Conservation (phyloP, 2,888 invertebrate species). For the Caenorhabditis afra region DNA sequence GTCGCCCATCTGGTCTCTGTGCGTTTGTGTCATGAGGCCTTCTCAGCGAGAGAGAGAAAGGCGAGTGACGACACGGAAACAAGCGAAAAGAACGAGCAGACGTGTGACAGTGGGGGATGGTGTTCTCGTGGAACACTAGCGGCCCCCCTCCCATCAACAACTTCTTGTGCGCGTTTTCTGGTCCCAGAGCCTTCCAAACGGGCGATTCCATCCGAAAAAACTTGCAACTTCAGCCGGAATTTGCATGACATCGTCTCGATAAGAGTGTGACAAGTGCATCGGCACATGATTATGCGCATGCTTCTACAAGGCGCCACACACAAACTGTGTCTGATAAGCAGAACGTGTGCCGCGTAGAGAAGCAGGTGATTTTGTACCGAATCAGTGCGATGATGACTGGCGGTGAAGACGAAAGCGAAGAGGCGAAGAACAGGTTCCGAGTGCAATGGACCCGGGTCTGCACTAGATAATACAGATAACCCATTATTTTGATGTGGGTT, state of each 20-base stretch:
- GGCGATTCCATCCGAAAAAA: not conserved
- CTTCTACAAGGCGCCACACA: no score
- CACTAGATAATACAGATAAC: no score
- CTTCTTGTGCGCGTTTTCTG: slow-evolving; percentile 20
- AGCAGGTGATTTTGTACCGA: slow-evolving; percentile 21
- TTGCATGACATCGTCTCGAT: not conserved
- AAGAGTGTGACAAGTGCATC: not conserved
- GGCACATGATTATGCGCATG: slow-evolving; percentile 15
- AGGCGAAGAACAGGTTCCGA: not conserved
- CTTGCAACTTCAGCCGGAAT: not conserved
- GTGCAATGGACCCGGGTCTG: no score
- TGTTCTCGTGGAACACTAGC: slow-evolving; percentile 45
- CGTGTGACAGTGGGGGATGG: slow-evolving; percentile 27
- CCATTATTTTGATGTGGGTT: no score
- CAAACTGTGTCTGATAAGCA: not conserved
- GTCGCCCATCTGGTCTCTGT: slow-evolving; percentile 2
- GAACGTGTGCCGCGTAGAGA: not conserved
- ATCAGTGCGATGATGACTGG: slow-evolving; percentile 7
- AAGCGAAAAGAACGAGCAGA: slow-evolving; percentile 44
- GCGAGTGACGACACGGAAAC: slow-evolving; percentile 25
- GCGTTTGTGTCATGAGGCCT: slow-evolving; percentile 28
- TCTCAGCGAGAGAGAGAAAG: no score
- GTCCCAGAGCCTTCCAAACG: not conserved
- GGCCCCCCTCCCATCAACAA: slow-evolving; percentile 39
- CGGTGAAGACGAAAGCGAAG: slow-evolving; percentile 10